Evolutionary conservation across 2,797 vertebrate genomes (phyloP), one percentile per base, ranked within the genome.

Genomic region (Platyrinchus mystaceus): DNA sequence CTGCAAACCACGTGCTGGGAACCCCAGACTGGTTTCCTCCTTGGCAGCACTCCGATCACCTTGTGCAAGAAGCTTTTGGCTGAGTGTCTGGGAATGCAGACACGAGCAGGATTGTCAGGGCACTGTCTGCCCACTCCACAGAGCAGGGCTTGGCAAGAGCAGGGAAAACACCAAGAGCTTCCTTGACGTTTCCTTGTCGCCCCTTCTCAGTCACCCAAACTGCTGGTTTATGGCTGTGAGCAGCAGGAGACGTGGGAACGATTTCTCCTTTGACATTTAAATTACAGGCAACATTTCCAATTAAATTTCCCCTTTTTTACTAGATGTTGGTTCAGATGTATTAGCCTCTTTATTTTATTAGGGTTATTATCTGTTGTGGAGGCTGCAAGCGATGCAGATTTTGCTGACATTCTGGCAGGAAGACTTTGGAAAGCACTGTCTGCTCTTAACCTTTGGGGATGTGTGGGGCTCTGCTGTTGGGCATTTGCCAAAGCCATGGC

Each of bases 211-310:
- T 36, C 56, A 12, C 52, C 0, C 3, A 44, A 74, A 34, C n/a
- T 53, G 66, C 46, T 88, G 53, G 22, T 56, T 89, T 41, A 21
- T 64, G n/a, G 75, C 64, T 77, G 53, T 16, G 58, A 75, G 22
- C 71, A 58, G 86, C 81, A 82, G 88, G 87, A 75, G 92, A 37
- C 68, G 7, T 3, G 5, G 36, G 37, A 67, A 46, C 2, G 1
- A 59, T 70, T 89, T 79, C 43, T 89, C 71, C 90, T 91, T 50
- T 92, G 90, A 89, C 53, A 52, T 89, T 95, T 87, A 83, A 95
- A 92, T 93, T 87, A 46, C 50, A 89, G 89, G 23, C 59, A 63
- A 44, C 26, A 12, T 46, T 92, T 84, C 77, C 87, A 89, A 83
- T 90, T 91, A 90, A 69, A 70, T 78, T 66, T 68, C 50, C 36